Base-by-base conservation (phyloP, 2,888 invertebrate species). In the Aphodius granarius region DNA sequence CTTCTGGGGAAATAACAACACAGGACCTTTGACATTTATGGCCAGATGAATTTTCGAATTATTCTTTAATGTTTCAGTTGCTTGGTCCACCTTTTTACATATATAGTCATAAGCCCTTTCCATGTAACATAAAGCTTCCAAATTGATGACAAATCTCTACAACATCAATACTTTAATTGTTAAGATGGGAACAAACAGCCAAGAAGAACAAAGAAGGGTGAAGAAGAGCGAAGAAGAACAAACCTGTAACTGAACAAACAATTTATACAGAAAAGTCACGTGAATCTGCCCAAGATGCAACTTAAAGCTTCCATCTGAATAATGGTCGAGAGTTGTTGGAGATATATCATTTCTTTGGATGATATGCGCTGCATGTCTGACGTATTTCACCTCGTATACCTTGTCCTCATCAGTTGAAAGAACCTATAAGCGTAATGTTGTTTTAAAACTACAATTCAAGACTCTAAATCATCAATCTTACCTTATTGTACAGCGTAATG, bases 391-490 rank as follows among this genome's bases (percentile, higher is more conserved):
- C 82, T 95, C 94, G 78, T 94, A 89, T 0, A 95, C 92, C 83
- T 93, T 94, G 83, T 95, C 95, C 82, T 94, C 94, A 79, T 95
- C 94, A 0, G 94, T 92, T 84, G 92, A 91, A 20, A 95, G 85
- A 75, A 95, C 88, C 94, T 94, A 84, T 73, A 17, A 18, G 19
- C 15, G 18, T 5, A 64, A 64, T 17, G 18, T 5, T 71, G 75
- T 75, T 19, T 21, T 4, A 16, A 20, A 66, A 20, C 23, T 16
- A 65, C 63, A 21, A 6, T 18, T 17, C 22, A 82, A 73, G 75
- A 19, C 19, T 17, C n/a, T 21, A 13, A 15, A 20, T 75, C 73
- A 20, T 2, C 17, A 9, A 64, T 16, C 62, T 76, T 83, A 93
- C 94, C 89, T 93, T 94, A 0, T 92, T 91, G 83, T 95, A 95